Conservation (phyloP, 2,797 vertebrate species). For the Botia kubotai region DNA sequence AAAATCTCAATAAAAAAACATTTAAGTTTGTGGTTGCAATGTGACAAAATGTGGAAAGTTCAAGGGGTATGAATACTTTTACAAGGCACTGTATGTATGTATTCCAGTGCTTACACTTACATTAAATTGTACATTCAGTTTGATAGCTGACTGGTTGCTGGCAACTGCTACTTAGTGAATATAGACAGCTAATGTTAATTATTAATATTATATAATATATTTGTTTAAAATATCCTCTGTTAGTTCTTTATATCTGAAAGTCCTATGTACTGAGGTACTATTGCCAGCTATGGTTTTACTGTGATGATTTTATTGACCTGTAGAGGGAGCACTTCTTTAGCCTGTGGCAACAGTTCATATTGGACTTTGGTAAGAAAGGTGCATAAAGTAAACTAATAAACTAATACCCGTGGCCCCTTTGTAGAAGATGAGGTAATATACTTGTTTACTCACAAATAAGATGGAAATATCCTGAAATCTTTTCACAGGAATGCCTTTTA, state of each 20-base stretch:
- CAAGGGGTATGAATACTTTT: too few species aligned
- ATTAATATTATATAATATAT: constrained; percentile 55
- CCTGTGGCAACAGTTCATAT: constrained; percentile 58
- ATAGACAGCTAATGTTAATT: constrained; percentile 57
- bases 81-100: constrained; percentile 48
- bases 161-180: constrained; percentile 63
- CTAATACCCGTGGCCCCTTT: constrained; percentile 39
- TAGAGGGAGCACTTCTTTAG: constrained; percentile 57
- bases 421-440: constrained; percentile 41
- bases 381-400: background rate
- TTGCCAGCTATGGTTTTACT: constrained; percentile 39
- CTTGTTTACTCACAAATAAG: constrained; percentile 40
- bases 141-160: constrained; percentile 66
- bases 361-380: constrained; percentile 48
- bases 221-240: constrained; percentile 53
- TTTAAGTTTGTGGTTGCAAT: too few species aligned
- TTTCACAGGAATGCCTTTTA: constrained; percentile 34
- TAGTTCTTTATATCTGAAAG: constrained; percentile 51
- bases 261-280: constrained; percentile 33
- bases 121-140: constrained; percentile 67
- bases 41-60: too few species aligned
- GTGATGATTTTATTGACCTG: constrained; percentile 47
- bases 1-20: too few species aligned
- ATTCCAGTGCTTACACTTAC: constrained; percentile 61
- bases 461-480: constrained; percentile 28